These are phyloP conservation scores for Pluvianellus socialis DNA, from an alignment of 2,113 vertebrate species.

Conservation along the genomic window DNA sequence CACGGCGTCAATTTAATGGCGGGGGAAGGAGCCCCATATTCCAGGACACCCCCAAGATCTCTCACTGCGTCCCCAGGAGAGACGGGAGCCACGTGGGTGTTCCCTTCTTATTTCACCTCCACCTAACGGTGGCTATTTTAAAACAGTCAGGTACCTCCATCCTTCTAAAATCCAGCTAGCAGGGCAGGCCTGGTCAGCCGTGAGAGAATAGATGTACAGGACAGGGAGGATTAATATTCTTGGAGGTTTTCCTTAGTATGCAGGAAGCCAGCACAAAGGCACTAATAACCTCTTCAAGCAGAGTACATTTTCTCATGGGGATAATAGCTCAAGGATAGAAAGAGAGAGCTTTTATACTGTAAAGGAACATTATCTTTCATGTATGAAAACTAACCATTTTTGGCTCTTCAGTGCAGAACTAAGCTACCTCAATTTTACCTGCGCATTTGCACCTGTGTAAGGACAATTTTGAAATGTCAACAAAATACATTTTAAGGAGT, in stretches of 20 bases:
- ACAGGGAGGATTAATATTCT: slow-evolving; percentile 14
- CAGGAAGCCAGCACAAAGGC: slow-evolving; percentile 57
- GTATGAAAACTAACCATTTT: slow-evolving; percentile 27
- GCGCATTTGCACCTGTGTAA: slow-evolving; percentile 25
- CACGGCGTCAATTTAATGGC: neutral
- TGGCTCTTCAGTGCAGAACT: slow-evolving; percentile 39
- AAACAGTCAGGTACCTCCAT: neutral
- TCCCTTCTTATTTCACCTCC: neutral
- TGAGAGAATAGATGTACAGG: neutral
- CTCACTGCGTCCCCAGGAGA: neutral
- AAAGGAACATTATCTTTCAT: slow-evolving; percentile 53
- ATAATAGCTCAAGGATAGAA: slow-evolving; percentile 58
- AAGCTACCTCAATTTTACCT: slow-evolving; percentile 56
- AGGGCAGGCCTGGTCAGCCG: neutral
- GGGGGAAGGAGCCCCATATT: neutral
- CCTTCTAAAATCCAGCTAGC: neutral
- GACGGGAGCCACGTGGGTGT: neutral
- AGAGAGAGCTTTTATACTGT: slow-evolving; percentile 18
- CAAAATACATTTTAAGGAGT: slow-evolving; percentile 48
- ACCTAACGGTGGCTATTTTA: neutral
- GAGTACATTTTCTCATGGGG: slow-evolving; percentile 61
- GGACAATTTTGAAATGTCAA: slow-evolving; percentile 24
- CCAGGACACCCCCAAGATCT: neutral
- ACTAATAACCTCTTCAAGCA: slow-evolving; percentile 62
- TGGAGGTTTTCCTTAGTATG: slow-evolving; percentile 39